phyloP scores from a whole-genome alignment of 2,113 vertebrate species.

The Pygoscelis antarcticus region DNA sequence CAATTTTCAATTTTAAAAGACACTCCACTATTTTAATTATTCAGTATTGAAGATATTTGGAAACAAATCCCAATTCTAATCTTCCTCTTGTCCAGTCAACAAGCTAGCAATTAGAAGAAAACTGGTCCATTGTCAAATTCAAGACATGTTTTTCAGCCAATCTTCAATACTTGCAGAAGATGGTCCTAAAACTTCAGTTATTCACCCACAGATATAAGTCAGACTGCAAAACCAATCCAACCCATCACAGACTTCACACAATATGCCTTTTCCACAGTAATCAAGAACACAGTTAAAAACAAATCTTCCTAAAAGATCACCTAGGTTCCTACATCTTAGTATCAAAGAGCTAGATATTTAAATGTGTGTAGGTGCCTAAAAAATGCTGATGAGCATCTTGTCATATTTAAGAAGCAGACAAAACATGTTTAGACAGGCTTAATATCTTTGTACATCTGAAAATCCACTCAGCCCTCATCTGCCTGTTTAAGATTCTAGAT shows the following conservation, averaged over 20 bases:
- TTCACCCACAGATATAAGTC: background rate
- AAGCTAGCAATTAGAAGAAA: background rate
- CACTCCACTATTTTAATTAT: background rate
- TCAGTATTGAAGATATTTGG: background rate
- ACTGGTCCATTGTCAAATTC: background rate
- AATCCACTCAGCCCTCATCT: background rate
- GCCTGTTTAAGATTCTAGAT: background rate
- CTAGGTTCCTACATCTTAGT: background rate
- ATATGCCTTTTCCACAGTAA: background rate
- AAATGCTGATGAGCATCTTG: background rate
- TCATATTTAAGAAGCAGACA: background rate
- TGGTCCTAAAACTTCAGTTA: background rate
- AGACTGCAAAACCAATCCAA: background rate
- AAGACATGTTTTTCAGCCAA: background rate
- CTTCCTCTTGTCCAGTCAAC: background rate
- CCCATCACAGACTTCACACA: background rate
- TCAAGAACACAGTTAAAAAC: background rate
- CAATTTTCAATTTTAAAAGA: conserved; percentile 22
- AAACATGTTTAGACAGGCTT: background rate
- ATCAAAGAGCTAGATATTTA: background rate
- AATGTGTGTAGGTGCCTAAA: background rate
- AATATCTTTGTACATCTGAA: background rate
- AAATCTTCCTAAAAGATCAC: background rate
- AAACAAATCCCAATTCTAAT: background rate
- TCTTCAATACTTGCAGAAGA: background rate